A percentile compares a stretch with the other conserved stretches of the same genome.
Evolutionary conservation across 1,140 invertebrate genomes (phyloP).

Genomic region (Pentalonia nigronervosa): DNA sequence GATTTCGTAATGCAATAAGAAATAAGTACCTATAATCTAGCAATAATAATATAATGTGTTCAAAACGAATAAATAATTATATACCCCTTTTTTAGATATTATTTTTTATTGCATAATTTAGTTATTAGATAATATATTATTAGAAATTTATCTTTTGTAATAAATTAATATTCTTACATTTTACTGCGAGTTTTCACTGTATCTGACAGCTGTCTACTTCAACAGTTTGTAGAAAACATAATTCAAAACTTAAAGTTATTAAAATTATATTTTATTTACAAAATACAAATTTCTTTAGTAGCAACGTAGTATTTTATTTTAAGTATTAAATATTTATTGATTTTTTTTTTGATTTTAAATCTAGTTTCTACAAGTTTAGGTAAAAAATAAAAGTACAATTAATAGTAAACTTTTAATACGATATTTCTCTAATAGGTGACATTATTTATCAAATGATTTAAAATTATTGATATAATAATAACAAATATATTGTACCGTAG

Average conservation of each 20-base stretch:
- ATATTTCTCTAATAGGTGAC: not conserved
- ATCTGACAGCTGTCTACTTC: not conserved
- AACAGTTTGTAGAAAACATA: not conserved
- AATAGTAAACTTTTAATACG: not conserved
- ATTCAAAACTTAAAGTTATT: not conserved
- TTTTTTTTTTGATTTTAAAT: not conserved
- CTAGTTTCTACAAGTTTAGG: not conserved
- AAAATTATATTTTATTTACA: not conserved
- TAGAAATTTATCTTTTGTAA: not conserved
- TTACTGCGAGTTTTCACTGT: not conserved
- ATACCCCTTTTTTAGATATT: not conserved
- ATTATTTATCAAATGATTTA: not conserved
- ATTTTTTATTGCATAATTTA: not conserved
- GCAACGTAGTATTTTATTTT: not conserved
- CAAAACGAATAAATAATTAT: not conserved
- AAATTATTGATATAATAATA: not conserved
- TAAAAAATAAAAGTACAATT: not conserved
- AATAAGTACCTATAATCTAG: not conserved
- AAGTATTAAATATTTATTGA: not conserved
- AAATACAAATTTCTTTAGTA: not conserved
- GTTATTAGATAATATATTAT: not conserved
- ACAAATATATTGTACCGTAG: not conserved
- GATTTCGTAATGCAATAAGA: not conserved
- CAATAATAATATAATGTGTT: not conserved
- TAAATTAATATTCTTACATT: constrained; percentile 14